A percentile compares a stretch with the other conserved stretches of the same genome.
phyloP scores from a whole-genome alignment of 2,888 invertebrate species.

The Heteropelma amictum region DNA sequence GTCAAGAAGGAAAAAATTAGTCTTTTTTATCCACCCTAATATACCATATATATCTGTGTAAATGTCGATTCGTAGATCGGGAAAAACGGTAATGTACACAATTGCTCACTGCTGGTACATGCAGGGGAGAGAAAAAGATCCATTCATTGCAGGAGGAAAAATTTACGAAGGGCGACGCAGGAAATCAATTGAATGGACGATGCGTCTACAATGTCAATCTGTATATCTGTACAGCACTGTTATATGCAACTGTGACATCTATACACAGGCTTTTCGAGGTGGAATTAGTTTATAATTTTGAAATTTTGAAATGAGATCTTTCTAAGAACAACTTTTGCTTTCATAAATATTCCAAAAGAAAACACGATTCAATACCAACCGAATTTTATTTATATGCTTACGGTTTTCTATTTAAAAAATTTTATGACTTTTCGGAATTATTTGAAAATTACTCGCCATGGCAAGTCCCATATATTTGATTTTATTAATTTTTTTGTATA shows the following conservation, averaged over 20 bases:
- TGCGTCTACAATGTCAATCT: neutral
- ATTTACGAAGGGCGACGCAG: constrained; percentile 23
- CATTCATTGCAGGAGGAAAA: constrained; percentile 24
- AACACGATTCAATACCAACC: too few species aligned
- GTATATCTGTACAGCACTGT: neutral
- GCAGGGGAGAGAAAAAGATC: neutral
- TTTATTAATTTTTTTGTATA: too few species aligned
- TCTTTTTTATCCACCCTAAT: neutral
- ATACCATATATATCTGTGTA: neutral
- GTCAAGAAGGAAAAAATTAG: neutral
- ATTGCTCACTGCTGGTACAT: neutral
- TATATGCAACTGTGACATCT: neutral
- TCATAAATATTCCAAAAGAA: too few species aligned
- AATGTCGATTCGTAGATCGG: neutral
- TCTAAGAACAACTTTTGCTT: too few species aligned
- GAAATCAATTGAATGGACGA: constrained; percentile 25
- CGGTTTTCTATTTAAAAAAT: too few species aligned
- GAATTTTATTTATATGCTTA: too few species aligned
- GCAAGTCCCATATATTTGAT: too few species aligned
- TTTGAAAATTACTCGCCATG: too few species aligned
- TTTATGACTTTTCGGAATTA: too few species aligned
- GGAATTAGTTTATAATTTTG: neutral
- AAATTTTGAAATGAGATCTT: too few species aligned
- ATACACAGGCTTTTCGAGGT: neutral
- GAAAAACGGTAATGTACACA: neutral